A percentile compares a stretch with the other conserved stretches of the same genome.
phyloP scores from a whole-genome alignment of 2,797 vertebrate genomes.

The Trematomus bernacchii region DNA sequence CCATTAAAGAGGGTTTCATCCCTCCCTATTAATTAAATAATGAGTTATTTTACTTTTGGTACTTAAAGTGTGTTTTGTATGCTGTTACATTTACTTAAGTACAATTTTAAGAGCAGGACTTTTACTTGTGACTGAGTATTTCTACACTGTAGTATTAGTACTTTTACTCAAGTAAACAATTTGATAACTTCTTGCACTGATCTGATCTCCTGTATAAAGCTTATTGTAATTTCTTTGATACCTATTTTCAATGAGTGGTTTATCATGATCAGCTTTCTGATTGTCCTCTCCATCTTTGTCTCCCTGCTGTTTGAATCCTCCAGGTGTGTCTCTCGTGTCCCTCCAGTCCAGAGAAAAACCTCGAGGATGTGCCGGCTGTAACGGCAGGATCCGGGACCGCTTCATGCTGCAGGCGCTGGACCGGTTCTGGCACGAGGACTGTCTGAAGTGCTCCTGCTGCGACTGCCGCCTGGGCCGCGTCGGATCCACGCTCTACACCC shows the following conservation, averaged over 20 bases:
- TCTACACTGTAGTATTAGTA: no score
- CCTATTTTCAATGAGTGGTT: neutral
- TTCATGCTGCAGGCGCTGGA: slow-evolving; percentile 98
- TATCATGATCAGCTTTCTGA: neutral
- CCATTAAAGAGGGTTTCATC: no score
- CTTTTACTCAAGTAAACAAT: no score
- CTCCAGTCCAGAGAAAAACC: slow-evolving; percentile 97
- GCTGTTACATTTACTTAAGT: no score
- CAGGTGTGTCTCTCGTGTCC: slow-evolving; percentile 96
- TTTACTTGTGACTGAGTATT: no score
- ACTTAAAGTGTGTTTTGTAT: no score
- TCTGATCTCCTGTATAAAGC: neutral
- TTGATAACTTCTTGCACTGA: no score
- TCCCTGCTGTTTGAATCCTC: neutral
- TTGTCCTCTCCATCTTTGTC: neutral
- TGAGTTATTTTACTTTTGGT: no score
- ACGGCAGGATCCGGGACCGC: slow-evolving; percentile 97
- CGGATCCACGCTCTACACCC: slow-evolving; percentile 98
- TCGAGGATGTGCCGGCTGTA: slow-evolving; percentile 96
- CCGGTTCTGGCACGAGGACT: slow-evolving; percentile 99
- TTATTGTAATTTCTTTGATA: neutral
- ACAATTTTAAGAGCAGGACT: no score
- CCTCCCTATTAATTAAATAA: no score
- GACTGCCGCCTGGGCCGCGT: slow-evolving; percentile 97
- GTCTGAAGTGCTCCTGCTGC: slow-evolving; percentile 98